These are phyloP conservation scores for Drosophila sordidapex DNA, from an alignment of 2,888 invertebrate species.

Conservation along the genomic window DNA sequence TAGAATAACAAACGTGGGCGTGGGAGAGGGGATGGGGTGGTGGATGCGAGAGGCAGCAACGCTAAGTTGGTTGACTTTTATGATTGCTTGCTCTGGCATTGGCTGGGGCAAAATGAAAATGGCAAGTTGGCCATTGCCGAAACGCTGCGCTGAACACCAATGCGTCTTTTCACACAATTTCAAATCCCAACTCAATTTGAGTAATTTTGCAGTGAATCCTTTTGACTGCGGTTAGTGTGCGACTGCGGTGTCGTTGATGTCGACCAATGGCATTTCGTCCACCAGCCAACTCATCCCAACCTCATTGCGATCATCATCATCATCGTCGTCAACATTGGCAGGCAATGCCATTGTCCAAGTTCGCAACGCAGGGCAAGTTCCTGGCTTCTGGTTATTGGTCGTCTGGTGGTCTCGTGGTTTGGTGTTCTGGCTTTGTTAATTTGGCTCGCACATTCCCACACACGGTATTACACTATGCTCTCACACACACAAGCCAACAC, in stretches of 20 bases:
- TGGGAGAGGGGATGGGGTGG: constrained; percentile 1
- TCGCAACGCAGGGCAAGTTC: constrained; percentile 53
- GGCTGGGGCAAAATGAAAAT: constrained; percentile 66
- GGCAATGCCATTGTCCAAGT: constrained; percentile 69
- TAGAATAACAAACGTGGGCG: constrained; percentile 35
- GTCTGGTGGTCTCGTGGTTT: constrained; percentile 50
- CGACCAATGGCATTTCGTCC: constrained; percentile 28
- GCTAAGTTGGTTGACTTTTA: constrained; percentile 73
- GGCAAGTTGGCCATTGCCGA: constrained; percentile 39
- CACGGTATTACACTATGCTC: constrained; percentile 23
- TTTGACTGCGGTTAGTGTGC: constrained; percentile 65
- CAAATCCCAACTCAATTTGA: constrained; percentile 81
- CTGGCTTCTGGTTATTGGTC: constrained; percentile 73
- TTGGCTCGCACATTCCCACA: constrained; percentile 62
- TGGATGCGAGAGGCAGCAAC: constrained; percentile 1
- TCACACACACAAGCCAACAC: constrained; percentile 4
- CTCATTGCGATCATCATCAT: constrained; percentile 33
- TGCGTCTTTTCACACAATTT: constrained; percentile 77
- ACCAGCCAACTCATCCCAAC: constrained; percentile 19
- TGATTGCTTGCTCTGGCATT: constrained; percentile 70
- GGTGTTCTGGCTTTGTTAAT: constrained; percentile 72
- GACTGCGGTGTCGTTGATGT: constrained; percentile 10
- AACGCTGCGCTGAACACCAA: constrained; percentile 50
- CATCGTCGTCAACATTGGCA: constrained; percentile 38
- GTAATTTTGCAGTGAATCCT: constrained; percentile 80